A percentile compares a stretch with the other conserved stretches of the same genome.
Evolutionary conservation across 2,797 vertebrate genomes (phyloP).

Genomic region (Thaleichthys pacificus): DNA sequence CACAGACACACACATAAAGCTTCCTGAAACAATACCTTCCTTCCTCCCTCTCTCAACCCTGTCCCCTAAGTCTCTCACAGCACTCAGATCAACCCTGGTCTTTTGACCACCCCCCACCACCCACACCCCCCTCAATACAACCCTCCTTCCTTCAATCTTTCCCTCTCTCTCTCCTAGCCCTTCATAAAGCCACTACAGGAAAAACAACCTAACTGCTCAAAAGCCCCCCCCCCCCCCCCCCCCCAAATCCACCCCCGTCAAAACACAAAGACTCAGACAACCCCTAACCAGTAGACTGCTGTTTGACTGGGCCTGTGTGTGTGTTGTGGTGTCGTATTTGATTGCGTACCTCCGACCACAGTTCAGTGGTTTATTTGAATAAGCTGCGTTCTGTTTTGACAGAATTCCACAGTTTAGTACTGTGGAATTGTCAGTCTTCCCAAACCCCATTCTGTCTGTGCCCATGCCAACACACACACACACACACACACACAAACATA

Average conservation of each 20-base stretch:
- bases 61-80: conserved; percentile 12
- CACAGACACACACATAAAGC: conserved; percentile 5
- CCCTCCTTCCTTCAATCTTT: conserved; percentile 9
- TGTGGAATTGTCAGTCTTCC: conserved; percentile 50
- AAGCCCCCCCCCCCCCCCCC: not conserved
- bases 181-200: conserved; percentile 24
- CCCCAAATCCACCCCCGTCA: conserved; percentile 8
- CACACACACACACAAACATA: conserved; percentile 37
- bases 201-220: conserved; percentile 19
- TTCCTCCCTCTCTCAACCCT: not conserved
- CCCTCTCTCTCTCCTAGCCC: conserved; percentile 4
- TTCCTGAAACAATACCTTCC: not conserved
- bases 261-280: conserved; percentile 29
- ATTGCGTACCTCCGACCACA: conserved; percentile 48
- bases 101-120: conserved; percentile 22
- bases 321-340: conserved; percentile 37
- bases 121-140: conserved; percentile 11
- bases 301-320: conserved; percentile 25
- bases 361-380: conserved; percentile 63
- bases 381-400: conserved; percentile 57
- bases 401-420: conserved; percentile 58
- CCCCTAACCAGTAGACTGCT: conserved; percentile 19
- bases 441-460: conserved; percentile 37
- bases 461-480: conserved; percentile 57
- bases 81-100: conserved; percentile 28